Conservation (phyloP, 2,888 invertebrate species). For the Acrobasis suavella region DNA sequence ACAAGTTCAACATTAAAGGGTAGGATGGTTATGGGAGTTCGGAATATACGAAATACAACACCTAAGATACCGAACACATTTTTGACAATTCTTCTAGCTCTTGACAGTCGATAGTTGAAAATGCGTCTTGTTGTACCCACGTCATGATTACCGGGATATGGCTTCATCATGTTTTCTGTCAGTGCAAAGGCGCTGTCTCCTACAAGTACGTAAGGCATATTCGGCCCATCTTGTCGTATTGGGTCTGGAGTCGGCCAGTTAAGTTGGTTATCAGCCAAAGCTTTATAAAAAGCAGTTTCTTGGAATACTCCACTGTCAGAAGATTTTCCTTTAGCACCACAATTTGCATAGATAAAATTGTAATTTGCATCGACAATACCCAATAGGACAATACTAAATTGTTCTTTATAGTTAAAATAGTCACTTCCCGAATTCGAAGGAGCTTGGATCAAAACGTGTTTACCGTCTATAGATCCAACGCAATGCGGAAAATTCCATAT, state of each 20-base stretch:
- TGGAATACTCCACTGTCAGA: constrained; percentile 25
- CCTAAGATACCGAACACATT: constrained; percentile 36
- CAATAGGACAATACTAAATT: constrained; percentile 23
- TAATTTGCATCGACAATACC: constrained; percentile 21
- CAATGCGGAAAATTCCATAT: constrained; percentile 32
- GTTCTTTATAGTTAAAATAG: constrained; percentile 25
- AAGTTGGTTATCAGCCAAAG: constrained; percentile 35
- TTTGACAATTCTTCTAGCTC: constrained; percentile 37
- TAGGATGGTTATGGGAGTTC: constrained; percentile 36
- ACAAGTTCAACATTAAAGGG: constrained; percentile 36
- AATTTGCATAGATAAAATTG: constrained; percentile 24
- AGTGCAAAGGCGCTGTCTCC: constrained; percentile 48
- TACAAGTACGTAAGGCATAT: constrained; percentile 37
- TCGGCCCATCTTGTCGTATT: constrained; percentile 33
- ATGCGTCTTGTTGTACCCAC: constrained; percentile 36
- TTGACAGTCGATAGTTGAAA: constrained; percentile 38
- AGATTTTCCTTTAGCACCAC: constrained; percentile 18
- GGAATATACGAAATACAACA: constrained; percentile 40
- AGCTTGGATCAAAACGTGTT: constrained; percentile 23
- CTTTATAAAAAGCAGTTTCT: constrained; percentile 34
- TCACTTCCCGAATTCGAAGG: constrained; percentile 25
- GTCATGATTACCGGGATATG: constrained; percentile 39
- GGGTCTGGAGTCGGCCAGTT: constrained; percentile 35
- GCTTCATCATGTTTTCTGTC: constrained; percentile 38
- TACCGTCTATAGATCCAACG: constrained; percentile 25